These are phyloP conservation scores for Aphrophora alni DNA, from an alignment of 2,888 invertebrate genomes.

Conservation along the genomic window DNA sequence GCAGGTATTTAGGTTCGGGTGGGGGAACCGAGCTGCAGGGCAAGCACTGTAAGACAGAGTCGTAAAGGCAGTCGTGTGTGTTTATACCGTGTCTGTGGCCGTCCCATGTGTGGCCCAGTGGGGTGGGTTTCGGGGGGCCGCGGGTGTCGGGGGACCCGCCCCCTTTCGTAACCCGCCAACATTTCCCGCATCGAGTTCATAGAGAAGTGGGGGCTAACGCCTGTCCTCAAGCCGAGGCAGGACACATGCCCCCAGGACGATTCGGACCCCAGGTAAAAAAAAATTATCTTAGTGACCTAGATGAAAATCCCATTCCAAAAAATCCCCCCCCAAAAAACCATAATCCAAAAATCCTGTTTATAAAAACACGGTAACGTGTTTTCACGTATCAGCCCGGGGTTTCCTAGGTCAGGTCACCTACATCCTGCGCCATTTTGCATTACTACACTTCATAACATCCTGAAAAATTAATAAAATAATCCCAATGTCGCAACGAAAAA, in stretches of 20 bases:
- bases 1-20: slow-evolving; percentile 30
- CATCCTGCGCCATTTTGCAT: neutral
- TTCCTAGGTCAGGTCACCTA: neutral
- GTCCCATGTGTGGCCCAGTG: slow-evolving; percentile 44
- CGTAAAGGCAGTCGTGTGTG: slow-evolving; percentile 32
- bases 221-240: slow-evolving; percentile 96
- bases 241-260: slow-evolving; percentile 83
- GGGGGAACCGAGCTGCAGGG: slow-evolving; percentile 51
- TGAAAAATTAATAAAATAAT: neutral
- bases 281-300: neutral
- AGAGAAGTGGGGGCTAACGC: slow-evolving; percentile 98
- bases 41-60: slow-evolving; percentile 31
- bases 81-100: slow-evolving; percentile 29
- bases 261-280: slow-evolving; percentile 73
- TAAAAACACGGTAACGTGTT: neutral
- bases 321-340: neutral
- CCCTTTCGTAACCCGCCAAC: slow-evolving; percentile 67
- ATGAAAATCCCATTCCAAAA: neutral
- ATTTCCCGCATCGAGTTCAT: slow-evolving; percentile 98
- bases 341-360: neutral
- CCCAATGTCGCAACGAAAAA: neutral
- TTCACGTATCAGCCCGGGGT: neutral
- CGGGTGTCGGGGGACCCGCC: slow-evolving; percentile 60
- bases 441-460: neutral
- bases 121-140: slow-evolving; percentile 65